A percentile compares a stretch with the other conserved stretches of the same genome.
These are phyloP conservation scores for Diadegma fenestrale DNA, from an alignment of 2,888 invertebrate species.

Conservation along the genomic window DNA sequence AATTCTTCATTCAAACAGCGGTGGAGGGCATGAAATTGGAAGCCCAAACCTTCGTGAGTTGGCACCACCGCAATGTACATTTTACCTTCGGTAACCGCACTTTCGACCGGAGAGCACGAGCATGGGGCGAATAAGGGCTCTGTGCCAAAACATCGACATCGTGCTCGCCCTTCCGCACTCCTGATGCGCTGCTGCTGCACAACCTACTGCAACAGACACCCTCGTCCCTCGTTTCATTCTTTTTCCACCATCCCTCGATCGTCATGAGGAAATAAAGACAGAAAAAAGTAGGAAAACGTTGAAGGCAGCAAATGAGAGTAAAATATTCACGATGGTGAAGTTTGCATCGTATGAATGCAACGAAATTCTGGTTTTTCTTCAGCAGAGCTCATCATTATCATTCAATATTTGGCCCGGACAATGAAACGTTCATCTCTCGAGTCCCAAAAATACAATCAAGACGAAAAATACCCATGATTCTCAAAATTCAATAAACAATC, in stretches of 20 bases:
- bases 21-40: slow-evolving; percentile 48
- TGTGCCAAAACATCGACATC: slow-evolving; percentile 60
- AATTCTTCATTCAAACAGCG: slow-evolving; percentile 58
- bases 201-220: slow-evolving; percentile 27
- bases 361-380: too few species aligned
- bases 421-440: too few species aligned
- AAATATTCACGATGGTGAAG: too few species aligned
- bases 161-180: slow-evolving; percentile 44
- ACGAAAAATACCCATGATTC: too few species aligned
- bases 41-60: slow-evolving; percentile 52
- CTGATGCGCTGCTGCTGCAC: slow-evolving; percentile 1
- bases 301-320: not conserved
- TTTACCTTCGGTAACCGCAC: slow-evolving; percentile 58
- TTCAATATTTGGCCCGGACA: too few species aligned
- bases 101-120: slow-evolving; percentile 30
- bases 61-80: slow-evolving; percentile 52
- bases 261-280: not conserved
- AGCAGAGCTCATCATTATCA: too few species aligned
- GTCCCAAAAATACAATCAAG: too few species aligned
- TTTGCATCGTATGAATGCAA: too few species aligned
- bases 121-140: slow-evolving; percentile 36
- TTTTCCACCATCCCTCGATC: not conserved
- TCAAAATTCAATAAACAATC: too few species aligned
- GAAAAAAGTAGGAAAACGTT: not conserved
- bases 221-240: slow-evolving; percentile 31